These are phyloP conservation scores for Parauchenoglanis punctatus DNA, from an alignment of 2,797 vertebrate species.

Conservation along the genomic window DNA sequence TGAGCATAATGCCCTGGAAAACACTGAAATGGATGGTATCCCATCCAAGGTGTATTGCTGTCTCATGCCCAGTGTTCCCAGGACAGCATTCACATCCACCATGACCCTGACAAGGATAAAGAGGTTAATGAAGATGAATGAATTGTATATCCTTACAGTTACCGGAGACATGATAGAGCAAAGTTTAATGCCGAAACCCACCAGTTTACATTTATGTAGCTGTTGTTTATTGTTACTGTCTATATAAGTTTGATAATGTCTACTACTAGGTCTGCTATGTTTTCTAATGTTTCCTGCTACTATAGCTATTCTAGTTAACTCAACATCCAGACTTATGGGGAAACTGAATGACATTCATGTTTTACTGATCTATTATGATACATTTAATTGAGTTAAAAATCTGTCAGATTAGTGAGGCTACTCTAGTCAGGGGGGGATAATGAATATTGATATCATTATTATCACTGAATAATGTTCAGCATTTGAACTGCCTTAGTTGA, in stretches of 20 bases:
- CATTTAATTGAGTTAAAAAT: background rate
- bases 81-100: background rate
- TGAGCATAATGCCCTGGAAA: background rate
- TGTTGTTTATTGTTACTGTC: background rate
- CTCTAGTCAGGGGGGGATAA: background rate
- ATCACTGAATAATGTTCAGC: background rate
- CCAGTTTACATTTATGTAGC: background rate
- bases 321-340: background rate
- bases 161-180: background rate
- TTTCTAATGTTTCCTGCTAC: no score
- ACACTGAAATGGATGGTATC: background rate
- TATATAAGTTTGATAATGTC: background rate
- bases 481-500: background rate
- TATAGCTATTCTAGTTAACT: background rate
- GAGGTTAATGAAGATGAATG: background rate
- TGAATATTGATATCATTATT: background rate
- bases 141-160: background rate
- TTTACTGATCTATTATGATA: background rate
- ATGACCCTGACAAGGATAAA: background rate
- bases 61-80: background rate
- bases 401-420: background rate
- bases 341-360: no score
- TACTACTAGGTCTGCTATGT: no score
- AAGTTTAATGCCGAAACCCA: background rate
- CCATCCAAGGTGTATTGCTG: background rate